Evolutionary conservation across 64 coral and sea anemone species (phyloP).

Genomic region (Actinia equina): DNA sequence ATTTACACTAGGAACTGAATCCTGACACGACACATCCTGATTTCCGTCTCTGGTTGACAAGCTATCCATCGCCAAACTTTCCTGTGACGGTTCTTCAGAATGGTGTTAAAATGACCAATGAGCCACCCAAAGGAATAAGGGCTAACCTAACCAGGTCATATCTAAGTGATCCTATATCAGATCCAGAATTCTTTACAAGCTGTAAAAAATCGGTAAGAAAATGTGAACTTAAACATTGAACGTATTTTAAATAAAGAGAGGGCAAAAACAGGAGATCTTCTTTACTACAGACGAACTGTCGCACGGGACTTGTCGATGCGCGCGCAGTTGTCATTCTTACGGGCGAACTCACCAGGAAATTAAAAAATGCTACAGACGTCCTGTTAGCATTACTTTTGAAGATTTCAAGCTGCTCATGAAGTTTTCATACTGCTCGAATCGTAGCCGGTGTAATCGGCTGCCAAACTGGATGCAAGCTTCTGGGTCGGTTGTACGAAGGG

Average conservation of each 20-base stretch:
- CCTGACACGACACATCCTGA: slow-evolving; percentile 95
- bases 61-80: slow-evolving; percentile 97
- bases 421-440: too few species aligned
- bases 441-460: too few species aligned
- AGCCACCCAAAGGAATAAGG: slow-evolving; percentile 89
- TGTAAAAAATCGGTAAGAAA: slow-evolving; percentile 89
- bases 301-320: too few species aligned
- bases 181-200: slow-evolving; percentile 92
- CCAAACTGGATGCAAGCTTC: too few species aligned
- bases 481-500: too few species aligned
- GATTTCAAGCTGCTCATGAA: too few species aligned
- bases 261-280: neutral
- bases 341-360: too few species aligned
- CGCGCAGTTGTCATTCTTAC: too few species aligned
- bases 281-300: neutral
- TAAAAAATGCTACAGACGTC: too few species aligned
- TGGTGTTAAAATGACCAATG: slow-evolving; percentile 99
- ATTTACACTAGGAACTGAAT: slow-evolving; percentile 66
- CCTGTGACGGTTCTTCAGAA: slow-evolving; percentile 97
- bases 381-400: too few species aligned
- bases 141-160: slow-evolving; percentile 92
- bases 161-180: slow-evolving; percentile 93
- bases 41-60: slow-evolving; percentile 96
- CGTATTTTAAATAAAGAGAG: neutral
- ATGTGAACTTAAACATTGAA: neutral